phyloP scores from a whole-genome alignment of 2,888 invertebrate genomes.

The Tholera decimalis region DNA sequence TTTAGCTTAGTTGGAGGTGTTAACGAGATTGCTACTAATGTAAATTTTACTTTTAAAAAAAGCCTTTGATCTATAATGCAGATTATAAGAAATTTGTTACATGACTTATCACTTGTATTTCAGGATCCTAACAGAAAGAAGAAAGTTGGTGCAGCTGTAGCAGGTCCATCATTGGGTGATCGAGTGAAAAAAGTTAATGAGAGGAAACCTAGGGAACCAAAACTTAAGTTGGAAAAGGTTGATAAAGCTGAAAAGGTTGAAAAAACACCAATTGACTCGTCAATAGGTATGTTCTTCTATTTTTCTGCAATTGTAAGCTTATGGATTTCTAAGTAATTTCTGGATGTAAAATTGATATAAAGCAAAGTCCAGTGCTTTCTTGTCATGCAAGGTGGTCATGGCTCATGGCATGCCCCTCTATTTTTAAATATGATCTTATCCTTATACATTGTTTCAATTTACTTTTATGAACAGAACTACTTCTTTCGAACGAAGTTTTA shows the following conservation, averaged over 20 bases:
- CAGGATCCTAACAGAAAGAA: constrained; percentile 86
- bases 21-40: no score
- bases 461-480: no score
- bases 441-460: no score
- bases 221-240: constrained; percentile 72
- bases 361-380: no score
- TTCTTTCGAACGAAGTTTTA: no score
- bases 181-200: constrained; percentile 74
- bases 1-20: no score
- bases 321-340: not conserved
- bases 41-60: no score
- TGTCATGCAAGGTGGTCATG: no score
- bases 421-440: no score
- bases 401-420: no score
- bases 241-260: constrained; percentile 66
- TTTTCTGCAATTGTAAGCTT: not conserved
- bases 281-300: constrained; percentile 76
- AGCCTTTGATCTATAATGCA: not conserved
- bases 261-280: constrained; percentile 75
- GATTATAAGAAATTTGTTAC: not conserved
- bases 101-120: not conserved
- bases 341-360: not conserved
- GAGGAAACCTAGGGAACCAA: constrained; percentile 80
- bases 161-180: constrained; percentile 69
- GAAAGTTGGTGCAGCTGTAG: constrained; percentile 60